Percentiles rank a stretch among this genome's conserved stretches.
These are phyloP conservation scores for Galagoides demidoff DNA, from an alignment of 2,797 vertebrate genomes.

Conservation along the genomic window DNA sequence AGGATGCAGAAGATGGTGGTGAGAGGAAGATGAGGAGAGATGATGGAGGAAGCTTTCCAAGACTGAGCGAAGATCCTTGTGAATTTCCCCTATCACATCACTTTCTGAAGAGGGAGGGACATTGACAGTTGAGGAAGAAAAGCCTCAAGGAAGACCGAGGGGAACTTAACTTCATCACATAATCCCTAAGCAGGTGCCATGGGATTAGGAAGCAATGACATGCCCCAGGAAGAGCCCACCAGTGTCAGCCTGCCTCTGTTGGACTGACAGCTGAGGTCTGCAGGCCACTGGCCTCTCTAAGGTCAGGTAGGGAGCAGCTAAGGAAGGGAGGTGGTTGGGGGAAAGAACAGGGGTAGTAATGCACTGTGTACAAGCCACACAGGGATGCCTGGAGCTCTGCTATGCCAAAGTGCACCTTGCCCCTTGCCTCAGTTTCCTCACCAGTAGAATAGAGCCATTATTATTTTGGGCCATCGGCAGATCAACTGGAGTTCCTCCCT, in stretches of 20 bases:
- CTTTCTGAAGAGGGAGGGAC: neutral
- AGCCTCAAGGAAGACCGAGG: neutral
- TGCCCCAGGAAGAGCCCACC: neutral
- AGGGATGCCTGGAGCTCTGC: neutral
- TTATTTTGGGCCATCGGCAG: neutral
- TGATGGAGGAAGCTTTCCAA: neutral
- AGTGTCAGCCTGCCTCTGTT: neutral
- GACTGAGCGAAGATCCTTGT: neutral
- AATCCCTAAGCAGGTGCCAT: neutral
- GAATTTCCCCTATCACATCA: neutral
- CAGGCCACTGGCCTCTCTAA: neutral
- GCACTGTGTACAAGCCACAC: neutral
- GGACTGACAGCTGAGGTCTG: neutral
- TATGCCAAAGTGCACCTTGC: too few relatives aligned
- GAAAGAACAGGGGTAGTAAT: neutral
- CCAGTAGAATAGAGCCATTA: neutral
- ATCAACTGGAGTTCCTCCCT: neutral
- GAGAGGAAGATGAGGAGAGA: neutral
- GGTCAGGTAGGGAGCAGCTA: neutral
- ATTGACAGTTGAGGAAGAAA: neutral
- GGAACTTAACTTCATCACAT: neutral
- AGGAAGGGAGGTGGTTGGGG: neutral
- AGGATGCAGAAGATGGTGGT: neutral
- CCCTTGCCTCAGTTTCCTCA: neutral
- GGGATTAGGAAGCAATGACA: neutral